A percentile compares a stretch with the other conserved stretches of the same genome.
phyloP scores from a whole-genome alignment of 2,888 invertebrate genomes.

The Eucera pruinosa region DNA sequence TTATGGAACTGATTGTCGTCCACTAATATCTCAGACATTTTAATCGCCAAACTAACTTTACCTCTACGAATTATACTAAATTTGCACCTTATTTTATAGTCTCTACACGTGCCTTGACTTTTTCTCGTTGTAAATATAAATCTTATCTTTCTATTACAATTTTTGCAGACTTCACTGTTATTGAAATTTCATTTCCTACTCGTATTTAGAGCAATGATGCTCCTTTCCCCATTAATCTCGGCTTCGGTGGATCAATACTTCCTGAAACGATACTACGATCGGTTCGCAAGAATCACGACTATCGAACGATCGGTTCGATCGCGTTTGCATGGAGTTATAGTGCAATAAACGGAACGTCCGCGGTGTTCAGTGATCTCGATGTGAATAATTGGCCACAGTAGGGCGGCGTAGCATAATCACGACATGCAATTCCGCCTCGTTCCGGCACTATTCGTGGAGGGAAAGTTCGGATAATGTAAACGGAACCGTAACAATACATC shows the following conservation, averaged over 20 bases:
- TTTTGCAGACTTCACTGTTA: no score
- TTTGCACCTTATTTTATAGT: no score
- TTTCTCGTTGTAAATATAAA: no score
- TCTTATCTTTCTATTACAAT: no score
- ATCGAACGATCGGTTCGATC: background rate
- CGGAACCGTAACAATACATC: constrained; percentile 52
- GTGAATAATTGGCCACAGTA: constrained; percentile 33
- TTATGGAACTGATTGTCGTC: no score
- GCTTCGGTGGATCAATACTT: background rate
- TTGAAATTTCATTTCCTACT: no score
- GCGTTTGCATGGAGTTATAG: background rate
- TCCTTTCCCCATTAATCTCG: background rate
- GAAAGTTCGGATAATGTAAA: constrained; percentile 51
- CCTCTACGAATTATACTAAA: no score
- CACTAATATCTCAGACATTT: no score
- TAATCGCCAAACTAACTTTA: no score
- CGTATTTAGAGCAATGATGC: background rate
- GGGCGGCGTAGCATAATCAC: constrained; percentile 33
- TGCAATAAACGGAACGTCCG: constrained; percentile 20
- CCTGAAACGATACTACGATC: background rate
- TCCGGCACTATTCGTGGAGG: constrained; percentile 57
- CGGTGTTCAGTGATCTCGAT: constrained; percentile 42
- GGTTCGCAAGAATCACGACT: background rate
- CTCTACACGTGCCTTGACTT: no score
- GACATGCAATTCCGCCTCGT: constrained; percentile 52